These are phyloP conservation scores for Ceratotherium simum DNA, from an alignment of 2,113 vertebrate species.

Conservation along the genomic window DNA sequence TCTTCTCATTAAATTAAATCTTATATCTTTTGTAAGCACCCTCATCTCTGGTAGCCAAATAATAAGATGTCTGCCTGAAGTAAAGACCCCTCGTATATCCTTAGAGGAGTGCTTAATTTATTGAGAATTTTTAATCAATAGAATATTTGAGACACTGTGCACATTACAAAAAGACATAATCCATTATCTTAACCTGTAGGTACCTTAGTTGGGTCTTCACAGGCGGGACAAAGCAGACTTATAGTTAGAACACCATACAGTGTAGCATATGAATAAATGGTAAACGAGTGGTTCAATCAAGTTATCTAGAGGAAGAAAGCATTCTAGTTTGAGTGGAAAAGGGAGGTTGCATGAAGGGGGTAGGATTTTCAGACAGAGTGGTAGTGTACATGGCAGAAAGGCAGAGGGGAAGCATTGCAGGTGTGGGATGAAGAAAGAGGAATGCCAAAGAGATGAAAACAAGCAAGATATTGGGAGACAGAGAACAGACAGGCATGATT, in stretches of 20 bases:
- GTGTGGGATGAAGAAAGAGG: neutral
- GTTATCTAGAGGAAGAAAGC: neutral
- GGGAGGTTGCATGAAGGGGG: accelerated
- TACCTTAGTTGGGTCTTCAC: neutral
- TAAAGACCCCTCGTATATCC: neutral
- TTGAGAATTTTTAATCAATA: neutral
- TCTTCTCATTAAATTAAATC: neutral
- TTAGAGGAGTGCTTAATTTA: neutral
- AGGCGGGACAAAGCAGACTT: neutral
- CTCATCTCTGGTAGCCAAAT: neutral
- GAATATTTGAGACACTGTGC: neutral
- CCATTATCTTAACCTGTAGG: no score
- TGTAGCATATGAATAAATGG: neutral
- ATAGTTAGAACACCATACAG: neutral
- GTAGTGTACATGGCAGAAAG: neutral
- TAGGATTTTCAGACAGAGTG: neutral
- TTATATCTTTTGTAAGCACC: neutral
- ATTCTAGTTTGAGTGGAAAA: neutral
- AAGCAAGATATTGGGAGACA: neutral
- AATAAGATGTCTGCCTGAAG: neutral
- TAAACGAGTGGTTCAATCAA: neutral
- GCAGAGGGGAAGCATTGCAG: accelerated
- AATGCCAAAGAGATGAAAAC: neutral
- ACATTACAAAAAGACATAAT: neutral
- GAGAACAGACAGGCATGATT: neutral